Evolutionary conservation across 2,113 vertebrate genomes (phyloP).

Genomic region (Macrotis lagotis): DNA sequence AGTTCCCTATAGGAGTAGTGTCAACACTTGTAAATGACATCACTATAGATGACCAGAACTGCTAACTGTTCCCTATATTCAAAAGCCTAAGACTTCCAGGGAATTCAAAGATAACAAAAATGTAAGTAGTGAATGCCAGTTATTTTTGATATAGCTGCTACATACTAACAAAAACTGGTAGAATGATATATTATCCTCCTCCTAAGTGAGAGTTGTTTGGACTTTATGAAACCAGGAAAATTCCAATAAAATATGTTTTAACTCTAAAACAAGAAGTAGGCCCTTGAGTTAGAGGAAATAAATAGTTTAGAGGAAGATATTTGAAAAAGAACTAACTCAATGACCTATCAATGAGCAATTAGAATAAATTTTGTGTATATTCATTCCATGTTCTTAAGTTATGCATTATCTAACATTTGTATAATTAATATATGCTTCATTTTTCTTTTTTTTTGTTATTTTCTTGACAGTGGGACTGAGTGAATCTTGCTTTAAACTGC

Average conservation of each 20-base stretch:
- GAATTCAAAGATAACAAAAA: slow-evolving; percentile 46
- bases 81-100: slow-evolving; percentile 20
- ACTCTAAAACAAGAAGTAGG: neutral
- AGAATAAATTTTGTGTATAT: neutral
- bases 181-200: neutral
- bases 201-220: neutral
- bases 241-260: neutral
- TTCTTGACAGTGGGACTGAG: neutral
- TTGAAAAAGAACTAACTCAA: neutral
- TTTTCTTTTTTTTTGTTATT: slow-evolving; percentile 9
- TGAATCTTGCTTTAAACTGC: neutral
- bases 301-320: neutral
- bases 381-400: neutral
- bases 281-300: neutral
- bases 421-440: neutral
- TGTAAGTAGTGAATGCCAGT: slow-evolving; percentile 36
- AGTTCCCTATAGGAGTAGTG: neutral
- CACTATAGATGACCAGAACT: neutral
- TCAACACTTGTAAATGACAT: slow-evolving; percentile 16
- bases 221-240: neutral
- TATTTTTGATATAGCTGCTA: slow-evolving; percentile 10
- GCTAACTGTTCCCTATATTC: neutral
- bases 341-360: neutral
- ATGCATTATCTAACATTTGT: neutral
- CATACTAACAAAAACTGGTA: neutral